Evolutionary conservation across 2,113 vertebrate species (phyloP).

Genomic region (Protomyctophum bolini): DNA sequence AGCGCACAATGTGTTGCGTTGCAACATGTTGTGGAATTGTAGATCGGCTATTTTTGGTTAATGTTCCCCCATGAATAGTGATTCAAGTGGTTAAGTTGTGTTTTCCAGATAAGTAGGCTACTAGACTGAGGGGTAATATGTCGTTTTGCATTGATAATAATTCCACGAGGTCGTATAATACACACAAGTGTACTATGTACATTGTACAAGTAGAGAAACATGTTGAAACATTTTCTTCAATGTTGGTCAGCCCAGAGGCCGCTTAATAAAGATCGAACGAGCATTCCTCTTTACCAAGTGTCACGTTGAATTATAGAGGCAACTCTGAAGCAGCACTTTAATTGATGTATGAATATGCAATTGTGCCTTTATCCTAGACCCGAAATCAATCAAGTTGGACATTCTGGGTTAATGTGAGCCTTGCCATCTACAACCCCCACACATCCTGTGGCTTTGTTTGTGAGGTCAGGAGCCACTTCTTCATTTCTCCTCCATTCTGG

Average conservation of each 20-base stretch:
- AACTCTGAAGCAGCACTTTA: constrained; percentile 51
- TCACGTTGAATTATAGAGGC: constrained; percentile 62
- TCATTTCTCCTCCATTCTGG: neutral
- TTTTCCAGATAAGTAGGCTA: neutral
- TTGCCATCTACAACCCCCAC: constrained; percentile 47
- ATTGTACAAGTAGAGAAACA: constrained; percentile 47
- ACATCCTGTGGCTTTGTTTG: constrained; percentile 30
- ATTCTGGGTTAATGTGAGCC: constrained; percentile 48
- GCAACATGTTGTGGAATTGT: constrained; percentile 26
- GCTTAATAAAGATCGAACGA: constrained; percentile 37
- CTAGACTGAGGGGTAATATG: neutral
- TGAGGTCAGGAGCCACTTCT: constrained; percentile 37
- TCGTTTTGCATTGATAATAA: neutral
- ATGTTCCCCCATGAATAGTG: neutral
- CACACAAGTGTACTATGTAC: constrained; percentile 1
- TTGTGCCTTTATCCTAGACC: constrained; percentile 47
- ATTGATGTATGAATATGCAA: constrained; percentile 75
- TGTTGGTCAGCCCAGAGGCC: constrained; percentile 34
- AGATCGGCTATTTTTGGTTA: no score
- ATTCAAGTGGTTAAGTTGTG: neutral
- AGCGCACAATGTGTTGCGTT: no score
- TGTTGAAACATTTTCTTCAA: constrained; percentile 64
- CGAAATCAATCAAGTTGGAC: constrained; percentile 72
- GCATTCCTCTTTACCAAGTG: constrained; percentile 47
- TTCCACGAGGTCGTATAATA: constrained; percentile 33